Evolutionary conservation across 2,888 invertebrate species (phyloP).

Genomic region (Imbricaverruca yamaguchii): DNA sequence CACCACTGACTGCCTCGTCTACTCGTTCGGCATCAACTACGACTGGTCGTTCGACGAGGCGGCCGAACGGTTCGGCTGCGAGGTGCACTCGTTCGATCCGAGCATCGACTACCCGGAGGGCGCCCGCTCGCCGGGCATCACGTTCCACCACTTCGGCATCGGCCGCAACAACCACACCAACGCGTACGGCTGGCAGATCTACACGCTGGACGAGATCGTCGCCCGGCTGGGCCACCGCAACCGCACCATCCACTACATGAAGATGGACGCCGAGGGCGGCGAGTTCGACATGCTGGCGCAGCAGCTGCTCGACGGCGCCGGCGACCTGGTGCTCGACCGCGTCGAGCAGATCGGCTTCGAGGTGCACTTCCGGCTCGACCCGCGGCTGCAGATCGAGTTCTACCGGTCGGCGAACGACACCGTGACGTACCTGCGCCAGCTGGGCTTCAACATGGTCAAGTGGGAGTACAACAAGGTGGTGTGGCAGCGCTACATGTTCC

Average conservation of each 20-base stretch:
- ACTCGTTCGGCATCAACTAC: slow-evolving; percentile 31
- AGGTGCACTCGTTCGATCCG: slow-evolving; percentile 41
- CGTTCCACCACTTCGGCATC: slow-evolving; percentile 33
- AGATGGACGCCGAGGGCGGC: slow-evolving; percentile 41
- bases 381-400: background rate
- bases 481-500: slow-evolving; percentile 6
- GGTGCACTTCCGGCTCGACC: slow-evolving; percentile 9
- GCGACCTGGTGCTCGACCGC: background rate
- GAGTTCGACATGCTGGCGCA: slow-evolving; percentile 38
- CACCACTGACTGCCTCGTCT: slow-evolving; percentile 26
- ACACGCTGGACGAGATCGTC: slow-evolving; percentile 37
- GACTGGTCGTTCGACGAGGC: slow-evolving; percentile 34
- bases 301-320: background rate
- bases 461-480: slow-evolving; percentile 3
- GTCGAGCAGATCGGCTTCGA: slow-evolving; percentile 13
- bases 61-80: slow-evolving; percentile 35
- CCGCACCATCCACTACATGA: slow-evolving; percentile 40
- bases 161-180: slow-evolving; percentile 18
- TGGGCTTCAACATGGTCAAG: background rate
- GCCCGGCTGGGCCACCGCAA: slow-evolving; percentile 38
- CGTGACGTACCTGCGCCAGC: background rate
- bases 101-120: slow-evolving; percentile 27
- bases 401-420: background rate
- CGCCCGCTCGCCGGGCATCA: slow-evolving; percentile 35
- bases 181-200: slow-evolving; percentile 37